Percentiles rank a stretch among this genome's conserved stretches.
These are phyloP conservation scores for Coleophora flavipennella DNA, from an alignment of 2,888 invertebrate genomes.

Conservation along the genomic window DNA sequence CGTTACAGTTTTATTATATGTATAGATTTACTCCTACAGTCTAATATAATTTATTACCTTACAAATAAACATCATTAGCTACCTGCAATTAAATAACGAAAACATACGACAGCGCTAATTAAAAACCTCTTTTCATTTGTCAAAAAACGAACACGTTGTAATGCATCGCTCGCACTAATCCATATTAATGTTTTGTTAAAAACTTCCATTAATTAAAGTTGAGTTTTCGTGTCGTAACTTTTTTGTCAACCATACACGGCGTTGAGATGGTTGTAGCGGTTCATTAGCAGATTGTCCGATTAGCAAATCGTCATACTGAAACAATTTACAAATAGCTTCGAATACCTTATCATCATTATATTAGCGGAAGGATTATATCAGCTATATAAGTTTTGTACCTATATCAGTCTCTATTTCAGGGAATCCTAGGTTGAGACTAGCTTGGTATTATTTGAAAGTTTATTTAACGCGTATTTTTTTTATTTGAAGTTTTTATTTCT, in stretches of 20 bases:
- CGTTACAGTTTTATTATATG: no score
- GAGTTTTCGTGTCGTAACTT: conserved; percentile 24
- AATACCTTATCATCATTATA: no score
- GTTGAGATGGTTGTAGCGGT: not conserved
- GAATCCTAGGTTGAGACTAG: no score
- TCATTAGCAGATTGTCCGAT: conserved; percentile 11
- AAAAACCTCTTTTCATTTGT: conserved; percentile 30
- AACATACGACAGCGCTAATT: conserved; percentile 17
- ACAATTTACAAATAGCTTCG: not conserved
- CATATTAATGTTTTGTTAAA: conserved; percentile 45
- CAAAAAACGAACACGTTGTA: conserved; percentile 22
- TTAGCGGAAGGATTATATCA: no score
- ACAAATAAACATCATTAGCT: not conserved
- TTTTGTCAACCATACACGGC: conserved; percentile 41
- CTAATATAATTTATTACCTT: not conserved
- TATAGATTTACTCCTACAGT: no score
- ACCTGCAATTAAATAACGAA: not conserved
- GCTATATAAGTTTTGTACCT: no score
- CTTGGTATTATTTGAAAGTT: no score
- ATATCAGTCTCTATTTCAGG: no score
- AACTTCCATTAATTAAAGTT: conserved; percentile 24
- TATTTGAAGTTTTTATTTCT: no score
- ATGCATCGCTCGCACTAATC: conserved; percentile 34
- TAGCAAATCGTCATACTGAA: no score
- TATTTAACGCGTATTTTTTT: no score